phyloP scores from a whole-genome alignment of 2,113 vertebrate species.

The Gallinago media region DNA sequence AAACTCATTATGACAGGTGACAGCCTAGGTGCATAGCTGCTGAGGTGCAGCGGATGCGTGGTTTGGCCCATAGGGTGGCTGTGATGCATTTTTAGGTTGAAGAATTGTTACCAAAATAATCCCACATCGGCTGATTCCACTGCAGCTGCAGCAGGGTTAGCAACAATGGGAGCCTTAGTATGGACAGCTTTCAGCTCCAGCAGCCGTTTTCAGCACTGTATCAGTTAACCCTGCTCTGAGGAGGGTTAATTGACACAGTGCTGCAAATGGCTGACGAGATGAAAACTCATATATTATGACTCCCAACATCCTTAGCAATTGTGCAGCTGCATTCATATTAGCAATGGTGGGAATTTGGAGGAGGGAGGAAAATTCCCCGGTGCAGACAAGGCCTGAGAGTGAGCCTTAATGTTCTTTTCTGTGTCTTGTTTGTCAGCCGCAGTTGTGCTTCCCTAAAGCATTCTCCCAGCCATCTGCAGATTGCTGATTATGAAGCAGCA shows the following conservation, averaged over 20 bases:
- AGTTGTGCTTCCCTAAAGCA: conserved; percentile 30
- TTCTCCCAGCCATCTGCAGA: conserved; percentile 33
- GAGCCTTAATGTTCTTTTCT: conserved; percentile 32
- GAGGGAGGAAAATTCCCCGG: conserved; percentile 41
- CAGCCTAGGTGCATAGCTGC: not conserved
- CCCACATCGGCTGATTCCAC: conserved; percentile 7
- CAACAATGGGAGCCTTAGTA: conserved; percentile 63
- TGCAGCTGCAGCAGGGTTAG: conserved; percentile 61
- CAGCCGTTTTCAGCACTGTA: conserved; percentile 62
- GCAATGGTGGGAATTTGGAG: conserved; percentile 53
- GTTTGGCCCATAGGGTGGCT: not conserved
- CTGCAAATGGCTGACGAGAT: conserved; percentile 60
- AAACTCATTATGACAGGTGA: not conserved
- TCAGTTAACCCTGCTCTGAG: conserved; percentile 68
- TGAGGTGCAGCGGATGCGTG: not conserved
- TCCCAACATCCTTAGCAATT: conserved; percentile 48
- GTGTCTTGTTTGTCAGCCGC: conserved; percentile 32
- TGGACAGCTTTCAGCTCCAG: conserved; percentile 37
- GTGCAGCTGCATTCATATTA: conserved; percentile 63
- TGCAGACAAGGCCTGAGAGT: conserved; percentile 13
- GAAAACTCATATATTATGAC: conserved; percentile 59
- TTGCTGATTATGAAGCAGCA: not conserved
- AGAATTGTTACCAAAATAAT: conserved; percentile 38
- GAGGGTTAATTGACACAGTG: conserved; percentile 68
- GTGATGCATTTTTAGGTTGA: not conserved